Conservation (phyloP, 2,888 invertebrate genomes). For the Acronicta psi region DNA sequence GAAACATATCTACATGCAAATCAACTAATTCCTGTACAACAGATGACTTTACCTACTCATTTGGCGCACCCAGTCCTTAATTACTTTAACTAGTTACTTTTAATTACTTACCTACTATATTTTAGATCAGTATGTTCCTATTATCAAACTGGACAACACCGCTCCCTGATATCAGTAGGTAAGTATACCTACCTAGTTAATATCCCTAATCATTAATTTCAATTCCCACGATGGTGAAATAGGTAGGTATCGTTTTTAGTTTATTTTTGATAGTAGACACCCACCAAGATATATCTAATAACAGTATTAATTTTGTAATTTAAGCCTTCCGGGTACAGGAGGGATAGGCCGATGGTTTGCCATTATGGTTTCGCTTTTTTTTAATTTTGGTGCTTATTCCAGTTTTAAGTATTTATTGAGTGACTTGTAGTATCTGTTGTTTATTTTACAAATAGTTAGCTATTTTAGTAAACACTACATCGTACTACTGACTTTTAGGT, state of each 20-base stretch:
- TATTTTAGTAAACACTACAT: too few relatives aligned
- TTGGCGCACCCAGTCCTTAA: constrained; percentile 55
- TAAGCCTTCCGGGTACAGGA: too few relatives aligned
- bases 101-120: constrained; percentile 15
- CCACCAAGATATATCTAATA: too few relatives aligned
- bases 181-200: not conserved
- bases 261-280: too few relatives aligned
- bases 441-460: too few relatives aligned
- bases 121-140: constrained; percentile 34
- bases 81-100: constrained; percentile 51
- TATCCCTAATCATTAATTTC: constrained; percentile 37
- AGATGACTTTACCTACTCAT: constrained; percentile 63
- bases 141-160: constrained; percentile 27
- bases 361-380: too few relatives aligned
- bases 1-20: constrained; percentile 38
- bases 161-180: constrained; percentile 30
- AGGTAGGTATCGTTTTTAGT: not conserved
- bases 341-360: too few relatives aligned
- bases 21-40: constrained; percentile 45
- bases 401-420: too few relatives aligned
- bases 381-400: too few relatives aligned
- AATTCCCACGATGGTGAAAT: constrained; percentile 5
- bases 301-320: too few relatives aligned
- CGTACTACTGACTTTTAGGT: too few relatives aligned
- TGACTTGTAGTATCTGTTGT: too few relatives aligned